phyloP scores from a whole-genome alignment of 2,113 vertebrate genomes.

The Gymnocephalus cernua region DNA sequence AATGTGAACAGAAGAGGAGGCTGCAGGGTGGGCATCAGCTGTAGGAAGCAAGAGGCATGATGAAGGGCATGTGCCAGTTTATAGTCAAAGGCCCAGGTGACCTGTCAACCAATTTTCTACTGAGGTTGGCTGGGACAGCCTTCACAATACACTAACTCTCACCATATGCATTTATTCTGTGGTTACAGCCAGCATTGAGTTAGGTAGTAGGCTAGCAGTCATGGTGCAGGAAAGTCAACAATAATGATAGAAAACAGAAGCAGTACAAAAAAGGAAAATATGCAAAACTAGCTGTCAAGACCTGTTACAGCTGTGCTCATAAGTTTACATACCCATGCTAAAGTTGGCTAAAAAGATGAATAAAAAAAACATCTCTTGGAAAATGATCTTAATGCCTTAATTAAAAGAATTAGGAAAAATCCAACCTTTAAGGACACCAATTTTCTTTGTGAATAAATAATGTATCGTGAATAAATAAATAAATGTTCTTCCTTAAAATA shows the following conservation, averaged over 20 bases:
- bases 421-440: no score
- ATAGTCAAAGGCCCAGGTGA: not conserved
- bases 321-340: no score
- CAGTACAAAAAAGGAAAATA: slow-evolving; percentile 1
- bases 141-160: not conserved
- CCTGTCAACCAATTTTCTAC: not conserved
- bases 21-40: slow-evolving; percentile 9
- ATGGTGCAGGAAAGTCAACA: slow-evolving; percentile 7
- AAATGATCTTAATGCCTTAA: no score
- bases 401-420: no score
- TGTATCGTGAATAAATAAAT: no score
- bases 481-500: no score
- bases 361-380: no score
- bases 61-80: not conserved
- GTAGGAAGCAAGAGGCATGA: not conserved
- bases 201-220: not conserved
- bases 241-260: slow-evolving; percentile 7
- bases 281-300: slow-evolving; percentile 24
- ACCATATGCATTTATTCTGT: slow-evolving; percentile 1
- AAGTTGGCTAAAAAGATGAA: no score
- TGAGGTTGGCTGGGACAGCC: not conserved
- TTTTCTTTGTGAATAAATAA: no score
- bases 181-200: not conserved
- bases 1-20: not conserved
- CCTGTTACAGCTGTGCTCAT: no score